Conservation (phyloP, 92 coral and sea anemone genomes). For the Bergia sp. region DNA sequence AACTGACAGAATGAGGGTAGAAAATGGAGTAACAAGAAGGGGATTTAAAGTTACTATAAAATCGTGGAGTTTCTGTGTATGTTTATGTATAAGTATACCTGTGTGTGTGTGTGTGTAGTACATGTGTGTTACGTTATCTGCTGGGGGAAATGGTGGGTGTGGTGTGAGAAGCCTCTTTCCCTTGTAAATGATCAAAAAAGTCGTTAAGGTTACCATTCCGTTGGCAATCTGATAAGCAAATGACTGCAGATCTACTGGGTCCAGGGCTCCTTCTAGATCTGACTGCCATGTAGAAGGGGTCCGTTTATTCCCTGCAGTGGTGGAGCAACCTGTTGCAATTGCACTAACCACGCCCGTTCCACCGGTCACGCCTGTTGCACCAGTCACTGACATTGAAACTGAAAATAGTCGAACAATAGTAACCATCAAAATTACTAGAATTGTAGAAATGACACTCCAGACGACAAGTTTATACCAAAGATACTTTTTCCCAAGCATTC, state of each 20-base stretch:
- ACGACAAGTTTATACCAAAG: neutral
- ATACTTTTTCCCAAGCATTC: too few species aligned
- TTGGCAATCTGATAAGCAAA: slow-evolving; percentile 95
- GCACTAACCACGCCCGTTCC: neutral
- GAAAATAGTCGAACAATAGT: neutral
- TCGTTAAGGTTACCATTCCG: slow-evolving; percentile 79
- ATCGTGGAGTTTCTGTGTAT: too few species aligned
- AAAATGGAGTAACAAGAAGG: too few species aligned
- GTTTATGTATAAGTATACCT: too few species aligned
- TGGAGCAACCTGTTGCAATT: neutral
- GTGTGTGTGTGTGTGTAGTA: neutral
- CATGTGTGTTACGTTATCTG: too few species aligned
- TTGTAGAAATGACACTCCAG: neutral
- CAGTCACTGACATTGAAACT: neutral
- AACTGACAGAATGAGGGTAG: too few species aligned
- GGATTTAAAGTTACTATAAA: too few species aligned
- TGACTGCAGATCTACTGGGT: slow-evolving; percentile 85
- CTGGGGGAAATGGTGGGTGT: neutral
- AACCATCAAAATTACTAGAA: neutral
- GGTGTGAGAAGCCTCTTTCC: too few species aligned
- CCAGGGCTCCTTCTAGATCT: slow-evolving; percentile 77
- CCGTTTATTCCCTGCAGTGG: slow-evolving; percentile 7
- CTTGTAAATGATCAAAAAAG: neutral
- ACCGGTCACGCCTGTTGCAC: neutral
- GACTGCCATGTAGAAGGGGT: neutral